Conservation (phyloP, 2,888 invertebrate species). For the Apotomis betuletana region DNA sequence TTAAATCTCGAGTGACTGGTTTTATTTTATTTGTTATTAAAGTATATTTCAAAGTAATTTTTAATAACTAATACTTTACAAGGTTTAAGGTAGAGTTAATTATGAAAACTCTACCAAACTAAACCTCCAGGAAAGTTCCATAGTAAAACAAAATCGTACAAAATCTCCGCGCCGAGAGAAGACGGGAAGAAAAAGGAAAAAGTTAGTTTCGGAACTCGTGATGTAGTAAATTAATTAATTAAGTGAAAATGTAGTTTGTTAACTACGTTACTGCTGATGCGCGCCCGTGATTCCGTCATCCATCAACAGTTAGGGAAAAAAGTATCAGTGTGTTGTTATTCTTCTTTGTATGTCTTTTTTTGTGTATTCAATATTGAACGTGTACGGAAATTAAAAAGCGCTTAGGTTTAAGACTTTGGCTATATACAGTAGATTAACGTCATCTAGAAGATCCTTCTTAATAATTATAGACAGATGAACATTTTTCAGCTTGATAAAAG, state of each 20-base stretch:
- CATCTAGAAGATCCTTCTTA: too few relatives aligned
- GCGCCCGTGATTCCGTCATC: conserved; percentile 1
- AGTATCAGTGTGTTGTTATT: background rate
- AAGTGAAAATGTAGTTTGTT: conserved; percentile 34
- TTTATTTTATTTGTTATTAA: too few relatives aligned
- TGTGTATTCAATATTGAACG: too few relatives aligned
- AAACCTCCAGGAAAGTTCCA: conserved; percentile 8
- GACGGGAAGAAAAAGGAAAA: conserved; percentile 21
- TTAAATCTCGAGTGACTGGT: too few relatives aligned
- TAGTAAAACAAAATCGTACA: conserved; percentile 10
- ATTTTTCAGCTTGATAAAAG: too few relatives aligned
- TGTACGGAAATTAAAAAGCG: too few relatives aligned
- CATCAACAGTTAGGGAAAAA: conserved; percentile 10
- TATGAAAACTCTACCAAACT: conserved; percentile 5
- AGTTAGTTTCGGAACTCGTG: conserved; percentile 18
- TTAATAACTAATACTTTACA: background rate
- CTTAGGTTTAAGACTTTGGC: too few relatives aligned
- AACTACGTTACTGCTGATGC: conserved; percentile 20
- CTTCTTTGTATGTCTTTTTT: background rate
- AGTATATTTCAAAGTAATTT: background rate
- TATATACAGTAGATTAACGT: too few relatives aligned
- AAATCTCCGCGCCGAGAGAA: conserved; percentile 3
- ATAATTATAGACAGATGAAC: too few relatives aligned
- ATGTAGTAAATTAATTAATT: conserved; percentile 29
- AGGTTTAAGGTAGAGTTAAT: background rate